phyloP scores from a whole-genome alignment of 2,888 invertebrate genomes.

The Pteria penguin region DNA sequence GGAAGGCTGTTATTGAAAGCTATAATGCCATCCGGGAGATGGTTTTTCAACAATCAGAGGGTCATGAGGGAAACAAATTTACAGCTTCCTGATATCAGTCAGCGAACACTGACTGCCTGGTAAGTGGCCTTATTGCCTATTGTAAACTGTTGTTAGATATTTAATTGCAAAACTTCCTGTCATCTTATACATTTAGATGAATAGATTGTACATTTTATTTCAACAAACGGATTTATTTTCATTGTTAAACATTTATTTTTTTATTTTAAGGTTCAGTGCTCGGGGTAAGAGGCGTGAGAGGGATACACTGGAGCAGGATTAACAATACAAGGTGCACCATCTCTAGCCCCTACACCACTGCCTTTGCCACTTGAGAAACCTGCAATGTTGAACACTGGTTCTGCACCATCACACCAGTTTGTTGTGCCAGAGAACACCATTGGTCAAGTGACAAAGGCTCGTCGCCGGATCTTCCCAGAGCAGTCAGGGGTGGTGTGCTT shows the following conservation, averaged over 20 bases:
- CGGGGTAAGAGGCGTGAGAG: slow-evolving; percentile 27
- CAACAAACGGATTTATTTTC: too few species aligned
- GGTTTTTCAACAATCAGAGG: slow-evolving; percentile 2
- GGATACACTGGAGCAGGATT: slow-evolving; percentile 39
- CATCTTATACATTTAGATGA: too few species aligned
- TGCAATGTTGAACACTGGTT: not conserved
- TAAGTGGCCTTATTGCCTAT: not conserved
- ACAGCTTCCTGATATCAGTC: slow-evolving; percentile 18
- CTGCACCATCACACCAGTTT: not conserved
- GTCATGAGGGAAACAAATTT: slow-evolving; percentile 3
- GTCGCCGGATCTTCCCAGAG: slow-evolving; percentile 1
- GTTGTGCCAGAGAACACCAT: not conserved
- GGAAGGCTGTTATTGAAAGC: not conserved
- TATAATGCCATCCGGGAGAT: slow-evolving; percentile 9
- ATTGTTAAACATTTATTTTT: not conserved
- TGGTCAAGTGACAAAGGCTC: not conserved
- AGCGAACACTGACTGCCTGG: slow-evolving; percentile 28
- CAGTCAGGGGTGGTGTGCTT: not conserved
- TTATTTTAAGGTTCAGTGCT: slow-evolving; percentile 14
- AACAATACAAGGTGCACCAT: slow-evolving; percentile 12
- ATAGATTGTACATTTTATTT: too few species aligned
- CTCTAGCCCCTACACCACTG: slow-evolving; percentile 9
- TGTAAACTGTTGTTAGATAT: not conserved
- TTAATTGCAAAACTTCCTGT: too few species aligned
- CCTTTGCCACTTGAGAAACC: not conserved